A percentile compares a stretch with the other conserved stretches of the same genome.
phyloP scores from a whole-genome alignment of 2,113 vertebrate species.

The Leucoraja erinaceus region DNA sequence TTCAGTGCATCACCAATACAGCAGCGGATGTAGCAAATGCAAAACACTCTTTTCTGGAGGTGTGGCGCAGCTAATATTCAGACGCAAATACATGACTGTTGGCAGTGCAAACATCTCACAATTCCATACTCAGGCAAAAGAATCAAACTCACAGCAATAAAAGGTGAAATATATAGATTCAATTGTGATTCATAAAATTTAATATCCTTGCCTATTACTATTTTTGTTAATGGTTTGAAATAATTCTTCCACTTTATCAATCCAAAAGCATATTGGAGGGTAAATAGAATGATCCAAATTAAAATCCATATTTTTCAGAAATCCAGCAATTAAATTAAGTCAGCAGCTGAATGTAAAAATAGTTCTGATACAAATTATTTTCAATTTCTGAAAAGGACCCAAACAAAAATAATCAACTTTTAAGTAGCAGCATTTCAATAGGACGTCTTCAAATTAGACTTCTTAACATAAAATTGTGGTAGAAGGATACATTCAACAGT shows the following conservation, averaged over 20 bases:
- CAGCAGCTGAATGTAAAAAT: not conserved
- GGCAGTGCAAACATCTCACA: not conserved
- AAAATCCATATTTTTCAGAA: not conserved
- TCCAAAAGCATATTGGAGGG: not conserved
- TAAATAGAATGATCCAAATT: not conserved
- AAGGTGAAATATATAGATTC: not conserved
- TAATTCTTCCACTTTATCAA: not conserved
- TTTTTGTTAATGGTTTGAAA: not conserved
- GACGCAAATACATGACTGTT: not conserved
- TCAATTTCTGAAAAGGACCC: not conserved
- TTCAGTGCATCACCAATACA: not conserved
- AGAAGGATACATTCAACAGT: conserved; percentile 49
- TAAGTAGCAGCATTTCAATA: not conserved
- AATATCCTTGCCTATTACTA: not conserved
- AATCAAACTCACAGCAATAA: not conserved
- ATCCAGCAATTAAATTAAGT: not conserved
- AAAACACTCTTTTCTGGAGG: not conserved
- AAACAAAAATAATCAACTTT: conserved; percentile 9
- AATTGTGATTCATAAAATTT: not conserved
- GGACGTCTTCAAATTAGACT: conserved; percentile 21
- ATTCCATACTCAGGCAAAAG: not conserved
- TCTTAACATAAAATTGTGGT: conserved; percentile 43
- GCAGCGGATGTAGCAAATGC: not conserved
- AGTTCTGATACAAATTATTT: not conserved
- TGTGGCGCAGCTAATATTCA: not conserved